Evolutionary conservation across 2,113 vertebrate species (phyloP).

Genomic region (Leptocoma aspasia): DNA sequence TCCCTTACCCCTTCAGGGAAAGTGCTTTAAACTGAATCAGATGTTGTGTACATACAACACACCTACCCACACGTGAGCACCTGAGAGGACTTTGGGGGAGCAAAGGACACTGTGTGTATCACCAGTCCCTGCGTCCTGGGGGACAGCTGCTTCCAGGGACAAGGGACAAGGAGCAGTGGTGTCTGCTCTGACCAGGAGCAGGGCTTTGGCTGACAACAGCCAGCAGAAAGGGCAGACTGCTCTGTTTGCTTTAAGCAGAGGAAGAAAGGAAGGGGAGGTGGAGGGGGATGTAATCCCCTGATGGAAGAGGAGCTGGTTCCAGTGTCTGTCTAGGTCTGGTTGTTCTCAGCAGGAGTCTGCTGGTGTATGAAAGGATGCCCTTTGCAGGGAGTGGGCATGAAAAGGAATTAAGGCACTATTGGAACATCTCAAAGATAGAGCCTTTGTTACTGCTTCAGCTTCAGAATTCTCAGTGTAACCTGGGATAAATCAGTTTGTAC

Average conservation of each 20-base stretch:
- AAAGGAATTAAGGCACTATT: not conserved
- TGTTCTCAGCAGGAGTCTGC: constrained; percentile 14
- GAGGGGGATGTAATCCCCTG: not conserved
- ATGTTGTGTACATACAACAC: constrained; percentile 31
- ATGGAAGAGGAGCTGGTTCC: not conserved
- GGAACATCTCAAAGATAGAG: not conserved
- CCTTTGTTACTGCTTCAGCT: not conserved
- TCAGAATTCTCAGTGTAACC: not conserved
- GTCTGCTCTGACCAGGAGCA: not conserved
- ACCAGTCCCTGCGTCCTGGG: not conserved
- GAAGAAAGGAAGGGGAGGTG: not conserved
- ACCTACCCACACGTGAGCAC: not conserved
- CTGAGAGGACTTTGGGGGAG: not conserved
- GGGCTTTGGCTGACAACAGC: not conserved
- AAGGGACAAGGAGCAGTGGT: not conserved
- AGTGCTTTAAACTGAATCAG: constrained; percentile 55
- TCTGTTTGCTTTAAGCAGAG: not conserved
- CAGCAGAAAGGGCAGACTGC: not conserved
- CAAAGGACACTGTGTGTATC: not conserved
- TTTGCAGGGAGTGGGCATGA: not conserved
- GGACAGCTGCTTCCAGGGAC: not conserved
- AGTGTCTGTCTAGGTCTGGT: constrained; percentile 5
- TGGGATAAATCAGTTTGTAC: not conserved
- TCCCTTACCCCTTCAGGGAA: constrained; percentile 51
- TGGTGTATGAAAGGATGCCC: not conserved